Percentiles rank a stretch among this genome's conserved stretches.
Conservation (phyloP, 2,113 vertebrate genomes). For the Todiramphus saurophagus region DNA sequence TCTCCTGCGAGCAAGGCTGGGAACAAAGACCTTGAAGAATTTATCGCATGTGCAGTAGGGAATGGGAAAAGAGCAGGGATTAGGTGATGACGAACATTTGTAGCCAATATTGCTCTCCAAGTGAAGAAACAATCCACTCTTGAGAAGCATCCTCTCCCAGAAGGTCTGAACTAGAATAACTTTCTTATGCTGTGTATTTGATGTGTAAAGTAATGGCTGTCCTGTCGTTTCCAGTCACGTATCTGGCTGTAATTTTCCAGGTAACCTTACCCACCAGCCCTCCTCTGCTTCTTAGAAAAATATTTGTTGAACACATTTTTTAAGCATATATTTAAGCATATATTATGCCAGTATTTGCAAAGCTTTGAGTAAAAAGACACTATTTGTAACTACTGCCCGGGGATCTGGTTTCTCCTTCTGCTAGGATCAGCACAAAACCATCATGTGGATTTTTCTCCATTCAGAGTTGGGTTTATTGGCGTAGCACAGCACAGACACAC, state of each 20-base stretch:
- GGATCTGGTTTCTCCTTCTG: background rate
- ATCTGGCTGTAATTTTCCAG: background rate
- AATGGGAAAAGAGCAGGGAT: background rate
- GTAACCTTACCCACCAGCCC: background rate
- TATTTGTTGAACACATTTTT: background rate
- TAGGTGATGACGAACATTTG: background rate
- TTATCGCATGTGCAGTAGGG: background rate
- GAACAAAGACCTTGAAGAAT: background rate
- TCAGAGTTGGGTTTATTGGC: background rate
- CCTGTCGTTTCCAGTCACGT: background rate
- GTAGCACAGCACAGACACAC: conserved; percentile 40
- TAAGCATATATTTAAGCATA: background rate
- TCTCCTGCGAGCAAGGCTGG: background rate
- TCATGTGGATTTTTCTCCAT: background rate
- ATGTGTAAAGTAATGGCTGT: background rate
- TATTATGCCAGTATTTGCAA: background rate
- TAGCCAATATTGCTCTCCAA: background rate
- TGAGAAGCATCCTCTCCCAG: background rate
- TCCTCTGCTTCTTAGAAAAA: background rate
- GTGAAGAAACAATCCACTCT: background rate
- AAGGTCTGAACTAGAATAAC: background rate
- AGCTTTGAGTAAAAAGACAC: background rate
- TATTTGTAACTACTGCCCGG: background rate
- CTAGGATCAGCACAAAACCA: background rate
- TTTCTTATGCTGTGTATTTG: background rate